Evolutionary conservation across 2,888 invertebrate genomes (phyloP).

Genomic region (Diarsia mendica): DNA sequence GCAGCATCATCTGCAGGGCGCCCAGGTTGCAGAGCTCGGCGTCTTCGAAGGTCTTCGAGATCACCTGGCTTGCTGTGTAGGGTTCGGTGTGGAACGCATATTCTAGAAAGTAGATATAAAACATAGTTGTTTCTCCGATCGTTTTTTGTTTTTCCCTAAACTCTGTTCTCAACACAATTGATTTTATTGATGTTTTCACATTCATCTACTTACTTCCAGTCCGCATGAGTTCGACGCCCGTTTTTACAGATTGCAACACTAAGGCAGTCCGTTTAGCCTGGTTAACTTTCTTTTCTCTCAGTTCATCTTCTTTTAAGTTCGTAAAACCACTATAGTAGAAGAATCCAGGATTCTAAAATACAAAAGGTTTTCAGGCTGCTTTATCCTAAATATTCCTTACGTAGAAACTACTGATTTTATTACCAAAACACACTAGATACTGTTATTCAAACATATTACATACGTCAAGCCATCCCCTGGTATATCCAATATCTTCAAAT

Average conservation of each 20-base stretch:
- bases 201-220: conserved; percentile 73
- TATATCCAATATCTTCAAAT: conserved; percentile 88
- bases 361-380: not conserved
- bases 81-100: conserved; percentile 90
- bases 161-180: too few relatives aligned
- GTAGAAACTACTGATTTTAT: not conserved
- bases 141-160: too few relatives aligned
- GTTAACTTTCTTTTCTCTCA: conserved; percentile 81
- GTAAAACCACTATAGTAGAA: conserved; percentile 83
- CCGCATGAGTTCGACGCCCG: conserved; percentile 79
- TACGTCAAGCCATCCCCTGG: conserved; percentile 85
- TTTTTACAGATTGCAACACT: conserved; percentile 73
- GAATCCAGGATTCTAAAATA: conserved; percentile 80
- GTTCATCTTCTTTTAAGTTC: conserved; percentile 81
- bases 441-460: conserved; percentile 67
- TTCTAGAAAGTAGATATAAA: conserved; percentile 27
- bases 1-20: conserved; percentile 82
- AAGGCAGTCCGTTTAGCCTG: conserved; percentile 72
- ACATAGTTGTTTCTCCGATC: too few relatives aligned
- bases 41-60: conserved; percentile 83
- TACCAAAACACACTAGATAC: not conserved
- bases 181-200: too few relatives aligned
- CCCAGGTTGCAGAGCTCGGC: conserved; percentile 87
- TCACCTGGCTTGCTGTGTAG: conserved; percentile 85
- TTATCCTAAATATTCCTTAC: too few relatives aligned